phyloP scores from a whole-genome alignment of 1,140 invertebrate genomes.

The Brachionus sp. region DNA sequence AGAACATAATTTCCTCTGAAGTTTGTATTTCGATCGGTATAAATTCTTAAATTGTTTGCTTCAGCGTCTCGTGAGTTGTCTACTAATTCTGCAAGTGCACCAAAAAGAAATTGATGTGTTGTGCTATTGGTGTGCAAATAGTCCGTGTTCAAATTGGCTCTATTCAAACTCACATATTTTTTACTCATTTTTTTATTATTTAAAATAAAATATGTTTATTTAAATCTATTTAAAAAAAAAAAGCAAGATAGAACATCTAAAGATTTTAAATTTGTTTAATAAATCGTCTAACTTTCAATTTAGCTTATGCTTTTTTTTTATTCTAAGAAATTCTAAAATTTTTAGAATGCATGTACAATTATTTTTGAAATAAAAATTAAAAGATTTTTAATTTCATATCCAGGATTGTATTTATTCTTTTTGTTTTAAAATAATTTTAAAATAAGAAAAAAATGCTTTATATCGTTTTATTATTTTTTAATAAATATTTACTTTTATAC shows the following conservation, averaged over 20 bases:
- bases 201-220: not conserved
- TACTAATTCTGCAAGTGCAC: slow-evolving; percentile 59
- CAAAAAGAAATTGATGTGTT: slow-evolving; percentile 61
- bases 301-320: too few species aligned
- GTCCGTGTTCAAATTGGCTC: not conserved
- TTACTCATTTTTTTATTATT: not conserved
- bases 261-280: not conserved
- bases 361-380: too few species aligned
- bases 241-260: not conserved
- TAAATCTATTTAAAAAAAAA: not conserved
- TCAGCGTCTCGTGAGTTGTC: slow-evolving; percentile 54
- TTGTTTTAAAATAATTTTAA: too few species aligned
- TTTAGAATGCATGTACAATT: too few species aligned
- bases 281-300: too few species aligned
- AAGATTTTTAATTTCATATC: too few species aligned
- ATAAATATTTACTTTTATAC: too few species aligned
- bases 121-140: slow-evolving; percentile 48
- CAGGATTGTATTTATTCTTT: too few species aligned
- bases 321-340: too few species aligned
- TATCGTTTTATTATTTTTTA: too few species aligned
- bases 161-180: slow-evolving; percentile 14
- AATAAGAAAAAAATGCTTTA: too few species aligned
- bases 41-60: slow-evolving; percentile 20
- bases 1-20: slow-evolving; percentile 56
- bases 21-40: slow-evolving; percentile 51